Percentiles rank a stretch among this genome's conserved stretches.
Conservation (phyloP, 1,140 invertebrate species). For the Drosophila subpulchrella region DNA sequence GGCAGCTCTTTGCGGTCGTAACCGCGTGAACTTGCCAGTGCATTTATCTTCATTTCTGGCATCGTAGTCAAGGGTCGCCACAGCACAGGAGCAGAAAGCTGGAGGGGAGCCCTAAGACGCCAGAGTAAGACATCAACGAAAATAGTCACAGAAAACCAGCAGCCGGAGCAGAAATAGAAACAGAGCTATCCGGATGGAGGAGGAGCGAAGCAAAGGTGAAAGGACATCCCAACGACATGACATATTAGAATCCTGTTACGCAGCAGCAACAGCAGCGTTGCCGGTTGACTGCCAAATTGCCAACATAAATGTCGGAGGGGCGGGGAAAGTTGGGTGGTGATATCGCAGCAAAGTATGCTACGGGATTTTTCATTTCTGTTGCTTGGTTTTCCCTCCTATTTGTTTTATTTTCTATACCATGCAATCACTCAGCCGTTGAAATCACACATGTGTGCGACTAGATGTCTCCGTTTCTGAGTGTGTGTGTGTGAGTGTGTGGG, state of each 20-base stretch:
- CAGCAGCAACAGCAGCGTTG: slow-evolving; percentile 49
- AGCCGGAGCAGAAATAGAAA: slow-evolving; percentile 9
- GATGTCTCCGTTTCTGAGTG: slow-evolving; percentile 16
- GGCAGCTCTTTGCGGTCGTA: slow-evolving; percentile 72
- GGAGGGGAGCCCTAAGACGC: slow-evolving; percentile 48
- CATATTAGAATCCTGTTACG: slow-evolving; percentile 82
- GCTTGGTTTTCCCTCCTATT: slow-evolving; percentile 50
- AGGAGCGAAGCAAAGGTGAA: slow-evolving; percentile 57
- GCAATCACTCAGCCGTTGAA: slow-evolving; percentile 80
- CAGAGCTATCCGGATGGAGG: slow-evolving; percentile 3
- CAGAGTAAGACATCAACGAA: slow-evolving; percentile 67
- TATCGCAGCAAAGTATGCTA: slow-evolving; percentile 60
- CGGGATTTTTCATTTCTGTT: slow-evolving; percentile 76
- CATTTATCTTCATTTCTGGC: slow-evolving; percentile 79
- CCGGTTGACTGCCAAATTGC: slow-evolving; percentile 79
- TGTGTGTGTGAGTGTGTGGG: slow-evolving; percentile 24
- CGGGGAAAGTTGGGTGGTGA: slow-evolving; percentile 10
- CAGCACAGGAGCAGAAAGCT: slow-evolving; percentile 22
- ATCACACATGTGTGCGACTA: slow-evolving; percentile 60
- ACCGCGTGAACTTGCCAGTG: slow-evolving; percentile 76
- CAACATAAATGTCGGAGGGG: slow-evolving; percentile 73
- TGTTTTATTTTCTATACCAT: slow-evolving; percentile 68
- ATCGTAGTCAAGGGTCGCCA: slow-evolving; percentile 58
- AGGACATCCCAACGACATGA: slow-evolving; percentile 79
- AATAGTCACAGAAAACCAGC: slow-evolving; percentile 64